phyloP scores from a whole-genome alignment of 2,113 vertebrate genomes.

The Brachypteracias leptosomus region DNA sequence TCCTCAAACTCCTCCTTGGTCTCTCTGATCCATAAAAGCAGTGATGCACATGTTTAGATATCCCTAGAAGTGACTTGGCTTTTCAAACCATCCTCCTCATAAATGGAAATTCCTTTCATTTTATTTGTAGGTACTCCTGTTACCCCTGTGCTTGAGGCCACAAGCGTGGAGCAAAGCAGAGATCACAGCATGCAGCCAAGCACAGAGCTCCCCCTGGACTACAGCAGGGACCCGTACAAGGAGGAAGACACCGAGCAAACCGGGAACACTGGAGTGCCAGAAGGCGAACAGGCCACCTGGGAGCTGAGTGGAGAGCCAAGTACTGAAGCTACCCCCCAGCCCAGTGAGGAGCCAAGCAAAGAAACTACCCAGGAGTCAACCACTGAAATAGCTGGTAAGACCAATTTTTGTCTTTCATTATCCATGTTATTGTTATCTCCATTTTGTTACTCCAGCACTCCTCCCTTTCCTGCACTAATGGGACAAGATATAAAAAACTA shows the following conservation, averaged over 20 bases:
- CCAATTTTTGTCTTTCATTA: background rate
- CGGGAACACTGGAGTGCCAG: background rate
- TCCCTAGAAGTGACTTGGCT: background rate
- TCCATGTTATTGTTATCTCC: background rate
- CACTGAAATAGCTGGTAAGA: background rate
- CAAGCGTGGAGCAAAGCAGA: background rate
- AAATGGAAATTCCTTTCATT: background rate
- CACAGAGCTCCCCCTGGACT: background rate
- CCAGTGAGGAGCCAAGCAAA: background rate
- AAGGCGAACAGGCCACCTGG: background rate
- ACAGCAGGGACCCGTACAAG: background rate
- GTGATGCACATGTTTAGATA: background rate
- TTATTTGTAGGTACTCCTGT: background rate
- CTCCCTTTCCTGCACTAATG: background rate
- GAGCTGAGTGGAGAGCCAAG: background rate
- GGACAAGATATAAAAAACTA: rapidly evolving
- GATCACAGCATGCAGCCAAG: background rate
- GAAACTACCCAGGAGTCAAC: background rate
- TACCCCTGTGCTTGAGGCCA: background rate
- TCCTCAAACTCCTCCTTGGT: background rate
- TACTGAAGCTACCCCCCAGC: background rate
- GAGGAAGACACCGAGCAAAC: background rate
- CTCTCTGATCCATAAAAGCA: background rate
- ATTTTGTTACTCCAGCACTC: background rate
- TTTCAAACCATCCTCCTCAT: background rate